Conservation (phyloP, 2,797 vertebrate species). For the Sandelia bainsii region DNA sequence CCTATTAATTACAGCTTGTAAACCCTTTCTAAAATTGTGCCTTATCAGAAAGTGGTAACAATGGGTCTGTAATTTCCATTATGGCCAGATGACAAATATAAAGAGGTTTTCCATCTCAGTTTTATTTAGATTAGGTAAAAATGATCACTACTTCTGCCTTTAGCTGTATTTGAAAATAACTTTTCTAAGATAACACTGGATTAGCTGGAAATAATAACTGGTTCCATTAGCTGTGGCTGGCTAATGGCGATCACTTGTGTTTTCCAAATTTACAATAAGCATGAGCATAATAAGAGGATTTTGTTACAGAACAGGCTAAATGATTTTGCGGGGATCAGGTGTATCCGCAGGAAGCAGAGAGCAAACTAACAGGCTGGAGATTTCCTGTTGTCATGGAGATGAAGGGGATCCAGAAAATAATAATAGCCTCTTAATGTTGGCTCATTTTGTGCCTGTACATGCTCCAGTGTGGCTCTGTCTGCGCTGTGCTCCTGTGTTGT, state of each 20-base stretch:
- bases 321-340: conserved; percentile 40
- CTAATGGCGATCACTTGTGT: not conserved
- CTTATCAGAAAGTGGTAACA: not conserved
- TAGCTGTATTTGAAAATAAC: not conserved
- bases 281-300: not conserved
- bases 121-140: not conserved
- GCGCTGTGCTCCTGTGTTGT: conserved; percentile 13
- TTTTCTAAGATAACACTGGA: not conserved
- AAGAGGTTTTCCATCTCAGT: not conserved
- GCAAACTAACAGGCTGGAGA: conserved; percentile 49
- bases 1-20: not conserved
- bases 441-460: not conserved
- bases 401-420: conserved; percentile 42
- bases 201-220: not conserved
- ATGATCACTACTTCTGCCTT: not conserved
- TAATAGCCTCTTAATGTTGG: conserved; percentile 7
- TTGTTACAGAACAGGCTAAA: conserved; percentile 10
- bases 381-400: conserved; percentile 66
- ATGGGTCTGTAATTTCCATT: not conserved
- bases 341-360: conserved; percentile 44
- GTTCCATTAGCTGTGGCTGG: not conserved
- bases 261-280: not conserved
- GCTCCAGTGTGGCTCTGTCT: conserved; percentile 13
- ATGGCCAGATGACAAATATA: not conserved
- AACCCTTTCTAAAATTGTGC: not conserved